These are phyloP conservation scores for Melanargia galathea DNA, from an alignment of 2,888 invertebrate species.

Conservation along the genomic window DNA sequence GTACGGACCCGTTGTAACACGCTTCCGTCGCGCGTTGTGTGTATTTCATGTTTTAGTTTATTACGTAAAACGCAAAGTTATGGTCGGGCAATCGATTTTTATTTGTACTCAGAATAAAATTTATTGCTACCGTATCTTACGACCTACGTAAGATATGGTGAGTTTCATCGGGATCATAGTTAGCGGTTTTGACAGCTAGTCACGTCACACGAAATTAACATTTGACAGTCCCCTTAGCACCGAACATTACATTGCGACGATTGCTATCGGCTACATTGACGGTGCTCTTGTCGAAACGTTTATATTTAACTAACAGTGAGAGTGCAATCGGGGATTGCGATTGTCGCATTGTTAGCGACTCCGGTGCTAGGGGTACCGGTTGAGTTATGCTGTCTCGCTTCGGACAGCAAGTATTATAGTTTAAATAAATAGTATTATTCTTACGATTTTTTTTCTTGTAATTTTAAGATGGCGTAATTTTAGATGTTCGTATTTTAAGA, in stretches of 20 bases:
- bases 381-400: slow-evolving; percentile 49
- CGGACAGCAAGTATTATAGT: slow-evolving; percentile 67
- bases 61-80: slow-evolving; percentile 28
- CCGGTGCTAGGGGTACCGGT: slow-evolving; percentile 36
- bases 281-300: not conserved
- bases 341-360: not conserved
- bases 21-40: not conserved
- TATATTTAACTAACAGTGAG: not conserved
- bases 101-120: slow-evolving; percentile 1
- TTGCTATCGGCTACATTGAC: not conserved
- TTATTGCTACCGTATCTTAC: not conserved
- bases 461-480: slow-evolving; percentile 78
- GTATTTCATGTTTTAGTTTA: slow-evolving; percentile 19
- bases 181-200: slow-evolving; percentile 72
- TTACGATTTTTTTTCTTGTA: slow-evolving; percentile 56
- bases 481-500: slow-evolving; percentile 73
- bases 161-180: slow-evolving; percentile 34
- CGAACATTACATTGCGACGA: not conserved
- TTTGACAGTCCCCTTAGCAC: slow-evolving; percentile 49
- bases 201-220: slow-evolving; percentile 63
- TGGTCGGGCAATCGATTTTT: slow-evolving; percentile 27
- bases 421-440: slow-evolving; percentile 67
- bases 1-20: no score
- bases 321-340: not conserved
- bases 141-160: not conserved